Base-by-base conservation (phyloP, 1,140 invertebrate genomes). In the Panagrolaimus sp. region DNA sequence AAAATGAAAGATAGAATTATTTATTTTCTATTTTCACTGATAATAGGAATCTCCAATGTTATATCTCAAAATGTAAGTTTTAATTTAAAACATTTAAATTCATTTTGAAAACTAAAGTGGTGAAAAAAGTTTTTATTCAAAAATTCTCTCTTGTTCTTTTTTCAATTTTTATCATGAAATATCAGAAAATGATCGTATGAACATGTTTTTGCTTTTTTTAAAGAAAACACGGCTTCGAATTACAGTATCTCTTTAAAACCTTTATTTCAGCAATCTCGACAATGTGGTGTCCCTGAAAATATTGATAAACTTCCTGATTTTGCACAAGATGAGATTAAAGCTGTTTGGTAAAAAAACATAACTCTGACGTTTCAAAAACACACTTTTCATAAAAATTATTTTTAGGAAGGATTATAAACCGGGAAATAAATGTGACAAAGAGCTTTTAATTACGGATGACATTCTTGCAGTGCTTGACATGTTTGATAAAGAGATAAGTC, bases 401-500 rank as follows among this genome's bases (percentile, higher is more conserved):
- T 76, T 63, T 17, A 78, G 78, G 78, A 79, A 73, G 47, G 71
- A 78, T 28, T 78, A 78, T 58, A 64, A 65, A 26, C 76, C 76
- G 24, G 76, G 76, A 47, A 66, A 67, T 48, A 55, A 64, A 15
- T 78, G 76, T 55, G 70, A 78, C 26, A 78, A 78, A 68, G 78
- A 78, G 52, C 47, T 76, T 32, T 47, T 79, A 43, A 78, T 78
- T 43, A 78, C 78, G 5, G 76, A 78, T 43, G 76, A 78, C 63
- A 78, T 78, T 63, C 62, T 78, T 26, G 67, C 76, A 32, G 76
- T 78, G 24, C 62, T 78, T 43, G 76, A 78, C 12, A 80, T 78
- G 76, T 78, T 78, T 46, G 76, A 78, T 26, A 67, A 24, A 21
- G 47, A 68, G 24, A 58, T 58, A 38, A n/a, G n/a, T 24, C 48